Evolutionary conservation across 2,888 invertebrate species (phyloP).

Genomic region (Plebejus melissa): DNA sequence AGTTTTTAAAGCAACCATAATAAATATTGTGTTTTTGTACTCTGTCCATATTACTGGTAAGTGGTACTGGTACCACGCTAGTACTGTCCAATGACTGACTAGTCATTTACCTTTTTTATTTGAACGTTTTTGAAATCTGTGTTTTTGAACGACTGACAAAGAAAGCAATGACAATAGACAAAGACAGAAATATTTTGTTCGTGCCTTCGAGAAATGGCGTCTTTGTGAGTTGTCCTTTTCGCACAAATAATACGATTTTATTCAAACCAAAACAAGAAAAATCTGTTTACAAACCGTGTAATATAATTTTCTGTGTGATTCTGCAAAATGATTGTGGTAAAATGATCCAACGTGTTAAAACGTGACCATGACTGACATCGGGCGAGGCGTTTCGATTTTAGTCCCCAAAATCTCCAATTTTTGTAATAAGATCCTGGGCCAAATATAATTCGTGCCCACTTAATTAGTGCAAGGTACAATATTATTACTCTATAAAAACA

Average conservation of each 20-base stretch:
- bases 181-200: constrained; percentile 31
- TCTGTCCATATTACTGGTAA: no score
- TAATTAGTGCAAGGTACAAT: constrained; percentile 42
- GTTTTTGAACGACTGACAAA: constrained; percentile 31
- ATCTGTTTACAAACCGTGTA: constrained; percentile 39
- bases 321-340: constrained; percentile 5
- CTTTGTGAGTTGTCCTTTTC: constrained; percentile 72
- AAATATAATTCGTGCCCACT: constrained; percentile 41
- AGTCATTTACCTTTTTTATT: no score
- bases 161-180: constrained; percentile 28
- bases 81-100: no score
- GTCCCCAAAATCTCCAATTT: constrained; percentile 38
- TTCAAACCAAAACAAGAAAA: constrained; percentile 44
- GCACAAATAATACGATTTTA: constrained; percentile 50
- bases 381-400: constrained; percentile 50
- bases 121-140: no score
- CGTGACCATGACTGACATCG: constrained; percentile 50
- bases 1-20: no score
- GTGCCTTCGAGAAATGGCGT: constrained; percentile 61
- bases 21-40: no score
- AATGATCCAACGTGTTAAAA: constrained; percentile 29
- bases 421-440: constrained; percentile 38
- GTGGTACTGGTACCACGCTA: no score
- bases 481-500: constrained; percentile 51
- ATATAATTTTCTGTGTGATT: constrained; percentile 33